These are phyloP conservation scores for Micropterix aruncella DNA, from an alignment of 2,888 invertebrate genomes.

Conservation along the genomic window DNA sequence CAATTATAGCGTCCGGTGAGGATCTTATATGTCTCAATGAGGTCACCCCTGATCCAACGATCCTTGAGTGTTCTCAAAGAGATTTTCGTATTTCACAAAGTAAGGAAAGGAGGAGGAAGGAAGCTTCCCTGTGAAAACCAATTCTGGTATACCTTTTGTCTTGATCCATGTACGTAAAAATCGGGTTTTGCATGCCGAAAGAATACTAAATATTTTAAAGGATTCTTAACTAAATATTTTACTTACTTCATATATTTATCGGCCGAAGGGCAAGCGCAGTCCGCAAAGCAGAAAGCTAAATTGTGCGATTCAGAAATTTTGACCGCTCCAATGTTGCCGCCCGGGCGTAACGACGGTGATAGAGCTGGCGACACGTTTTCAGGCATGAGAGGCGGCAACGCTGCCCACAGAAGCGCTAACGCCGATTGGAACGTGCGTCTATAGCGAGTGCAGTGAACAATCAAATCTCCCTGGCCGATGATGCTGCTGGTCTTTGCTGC, in stretches of 20 bases:
- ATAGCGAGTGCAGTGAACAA: slow-evolving; percentile 71
- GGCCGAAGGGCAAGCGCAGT: slow-evolving; percentile 65
- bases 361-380: slow-evolving; percentile 30
- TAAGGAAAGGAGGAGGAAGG: too few relatives aligned
- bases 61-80: too few relatives aligned
- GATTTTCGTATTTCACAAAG: too few relatives aligned
- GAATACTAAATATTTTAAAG: too few relatives aligned
- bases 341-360: slow-evolving; percentile 50
- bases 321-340: slow-evolving; percentile 26
- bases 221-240: slow-evolving; percentile 1
- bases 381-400: slow-evolving; percentile 40
- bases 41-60: too few relatives aligned
- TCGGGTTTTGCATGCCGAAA: too few relatives aligned
- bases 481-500: not conserved
- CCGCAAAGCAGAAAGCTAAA: slow-evolving; percentile 72
- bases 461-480: slow-evolving; percentile 34
- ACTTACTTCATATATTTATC: slow-evolving; percentile 40
- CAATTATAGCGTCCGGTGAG: too few relatives aligned
- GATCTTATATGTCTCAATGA: too few relatives aligned
- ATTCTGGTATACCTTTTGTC: too few relatives aligned
- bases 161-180: too few relatives aligned
- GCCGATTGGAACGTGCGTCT: slow-evolving; percentile 86
- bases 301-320: slow-evolving; percentile 32
- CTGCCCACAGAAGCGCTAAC: slow-evolving; percentile 59
- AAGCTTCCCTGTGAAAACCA: too few relatives aligned